A percentile compares a stretch with the other conserved stretches of the same genome.
Evolutionary conservation across 2,888 invertebrate species (phyloP).

Genomic region (Drosophila stalkeri): DNA sequence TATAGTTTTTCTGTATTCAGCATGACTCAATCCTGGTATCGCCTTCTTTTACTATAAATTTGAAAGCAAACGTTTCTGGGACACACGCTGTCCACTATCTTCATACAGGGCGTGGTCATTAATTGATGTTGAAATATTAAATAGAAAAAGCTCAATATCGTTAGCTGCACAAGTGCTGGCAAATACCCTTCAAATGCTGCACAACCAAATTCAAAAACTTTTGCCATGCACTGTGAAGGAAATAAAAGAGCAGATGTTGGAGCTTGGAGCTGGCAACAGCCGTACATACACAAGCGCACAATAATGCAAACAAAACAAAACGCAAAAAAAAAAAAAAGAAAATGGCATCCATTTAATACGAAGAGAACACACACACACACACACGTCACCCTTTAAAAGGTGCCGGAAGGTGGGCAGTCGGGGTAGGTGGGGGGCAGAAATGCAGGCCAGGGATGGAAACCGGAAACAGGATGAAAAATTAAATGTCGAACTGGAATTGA

Average conservation of each 20-base stretch:
- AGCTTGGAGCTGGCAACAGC: conserved; percentile 12
- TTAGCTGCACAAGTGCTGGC: conserved; percentile 8
- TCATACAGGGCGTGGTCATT: not conserved
- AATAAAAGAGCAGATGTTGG: conserved; percentile 16
- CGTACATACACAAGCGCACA: not conserved
- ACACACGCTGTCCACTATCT: not conserved
- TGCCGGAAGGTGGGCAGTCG: conserved; percentile 8
- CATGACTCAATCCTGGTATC: no score
- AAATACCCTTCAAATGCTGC: not conserved
- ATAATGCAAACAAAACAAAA: conserved; percentile 2
- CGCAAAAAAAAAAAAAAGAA: not conserved
- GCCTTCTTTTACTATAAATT: no score
- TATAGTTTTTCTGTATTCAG: no score
- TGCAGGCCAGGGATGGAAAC: conserved; percentile 27
- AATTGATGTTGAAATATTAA: conserved; percentile 18
- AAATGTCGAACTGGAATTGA: conserved; percentile 23
- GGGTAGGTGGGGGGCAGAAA: not conserved
- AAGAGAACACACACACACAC: conserved; percentile 11
- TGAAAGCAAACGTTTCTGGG: not conserved
- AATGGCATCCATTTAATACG: conserved; percentile 1
- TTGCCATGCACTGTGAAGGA: not conserved
- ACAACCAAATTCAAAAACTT: conserved; percentile 5
- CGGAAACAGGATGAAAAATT: conserved; percentile 46
- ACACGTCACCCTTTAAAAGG: conserved; percentile 30
- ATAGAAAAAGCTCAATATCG: not conserved